These are phyloP conservation scores for Calonectris borealis DNA, from an alignment of 2,113 vertebrate genomes.

Conservation along the genomic window DNA sequence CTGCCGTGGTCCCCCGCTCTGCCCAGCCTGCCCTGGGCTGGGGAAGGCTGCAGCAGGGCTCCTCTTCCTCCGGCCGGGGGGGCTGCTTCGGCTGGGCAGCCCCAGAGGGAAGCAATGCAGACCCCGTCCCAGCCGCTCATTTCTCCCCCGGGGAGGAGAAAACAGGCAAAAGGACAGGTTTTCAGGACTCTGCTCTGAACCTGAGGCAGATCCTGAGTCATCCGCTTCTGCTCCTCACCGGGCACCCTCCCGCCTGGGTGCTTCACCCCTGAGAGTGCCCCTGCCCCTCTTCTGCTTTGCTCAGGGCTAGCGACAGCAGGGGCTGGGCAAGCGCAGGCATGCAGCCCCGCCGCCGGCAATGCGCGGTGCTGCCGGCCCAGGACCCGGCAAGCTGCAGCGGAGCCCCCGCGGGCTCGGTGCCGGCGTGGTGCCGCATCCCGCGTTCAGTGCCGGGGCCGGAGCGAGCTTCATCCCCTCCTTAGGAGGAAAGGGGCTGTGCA, in stretches of 20 bases:
- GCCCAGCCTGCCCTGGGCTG: background rate
- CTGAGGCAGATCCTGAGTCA: background rate
- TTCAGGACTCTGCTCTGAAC: background rate
- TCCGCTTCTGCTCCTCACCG: background rate
- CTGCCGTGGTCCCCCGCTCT: background rate
- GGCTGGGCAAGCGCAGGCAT: background rate
- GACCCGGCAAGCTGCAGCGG: background rate
- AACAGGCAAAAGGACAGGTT: background rate
- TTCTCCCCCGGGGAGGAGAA: background rate
- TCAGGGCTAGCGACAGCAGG: background rate
- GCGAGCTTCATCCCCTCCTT: background rate
- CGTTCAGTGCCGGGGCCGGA: background rate
- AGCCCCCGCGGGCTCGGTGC: background rate
- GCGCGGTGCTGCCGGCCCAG: background rate
- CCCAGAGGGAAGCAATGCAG: background rate
- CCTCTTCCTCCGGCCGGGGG: background rate
- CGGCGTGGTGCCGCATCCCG: fast-evolving
- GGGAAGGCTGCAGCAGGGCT: background rate
- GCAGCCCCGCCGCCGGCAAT: background rate
- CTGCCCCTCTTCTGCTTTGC: background rate
- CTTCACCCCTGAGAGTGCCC: background rate
- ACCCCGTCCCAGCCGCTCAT: background rate
- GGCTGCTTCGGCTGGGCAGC: background rate
- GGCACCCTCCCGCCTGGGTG: background rate
- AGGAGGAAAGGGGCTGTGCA: background rate